These are phyloP conservation scores for Phocoena phocoena DNA, from an alignment of 2,113 vertebrate genomes.

Conservation along the genomic window DNA sequence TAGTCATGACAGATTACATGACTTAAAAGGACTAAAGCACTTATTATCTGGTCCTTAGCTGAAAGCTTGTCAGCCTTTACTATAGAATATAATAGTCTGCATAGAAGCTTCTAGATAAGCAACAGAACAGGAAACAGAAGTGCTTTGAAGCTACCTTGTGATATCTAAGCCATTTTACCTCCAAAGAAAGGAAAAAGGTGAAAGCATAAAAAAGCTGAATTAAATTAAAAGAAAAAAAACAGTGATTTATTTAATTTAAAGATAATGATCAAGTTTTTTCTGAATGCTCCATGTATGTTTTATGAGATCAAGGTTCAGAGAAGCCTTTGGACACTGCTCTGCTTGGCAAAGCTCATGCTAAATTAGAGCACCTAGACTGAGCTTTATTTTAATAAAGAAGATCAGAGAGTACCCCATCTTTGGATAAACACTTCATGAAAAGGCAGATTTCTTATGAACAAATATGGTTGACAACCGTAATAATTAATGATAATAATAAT, in stretches of 20 bases:
- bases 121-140: background rate
- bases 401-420: background rate
- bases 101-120: background rate
- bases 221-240: background rate
- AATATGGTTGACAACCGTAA: background rate
- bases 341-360: background rate
- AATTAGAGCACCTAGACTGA: background rate
- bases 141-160: background rate
- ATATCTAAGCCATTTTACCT: background rate
- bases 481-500: background rate
- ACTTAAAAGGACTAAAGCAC: background rate
- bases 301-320: background rate
- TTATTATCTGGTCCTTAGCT: background rate
- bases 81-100: background rate
- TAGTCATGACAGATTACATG: background rate
- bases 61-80: background rate
- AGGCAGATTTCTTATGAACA: background rate
- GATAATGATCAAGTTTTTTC: background rate
- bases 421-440: background rate
- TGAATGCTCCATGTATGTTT: background rate
- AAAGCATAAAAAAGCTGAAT: background rate
- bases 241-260: background rate
- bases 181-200: background rate
- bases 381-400: background rate
- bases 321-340: background rate